A percentile compares a stretch with the other conserved stretches of the same genome.
Conservation (phyloP, 2,888 invertebrate species). For the Empis livida region DNA sequence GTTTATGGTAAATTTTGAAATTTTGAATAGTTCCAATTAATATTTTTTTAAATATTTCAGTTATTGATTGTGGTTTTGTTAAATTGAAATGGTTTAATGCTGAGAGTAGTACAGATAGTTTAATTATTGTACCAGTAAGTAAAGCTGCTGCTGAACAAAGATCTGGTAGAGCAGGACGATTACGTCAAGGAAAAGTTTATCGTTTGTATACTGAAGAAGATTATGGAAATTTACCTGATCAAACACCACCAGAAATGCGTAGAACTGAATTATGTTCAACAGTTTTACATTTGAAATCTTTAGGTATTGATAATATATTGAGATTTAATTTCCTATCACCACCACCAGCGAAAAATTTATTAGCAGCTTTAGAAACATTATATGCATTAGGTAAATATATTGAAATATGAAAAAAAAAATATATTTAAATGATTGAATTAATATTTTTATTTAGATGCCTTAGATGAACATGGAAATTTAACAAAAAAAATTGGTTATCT, state of each 20-base stretch:
- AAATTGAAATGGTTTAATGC: slow-evolving; percentile 85
- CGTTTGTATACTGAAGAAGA: slow-evolving; percentile 70
- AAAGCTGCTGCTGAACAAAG: slow-evolving; percentile 83
- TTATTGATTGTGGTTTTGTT: slow-evolving; percentile 92
- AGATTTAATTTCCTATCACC: slow-evolving; percentile 86
- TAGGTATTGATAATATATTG: slow-evolving; percentile 86
- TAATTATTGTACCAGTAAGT: slow-evolving; percentile 73
- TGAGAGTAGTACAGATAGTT: slow-evolving; percentile 65
- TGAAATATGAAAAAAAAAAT: neutral
- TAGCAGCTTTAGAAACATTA: slow-evolving; percentile 73
- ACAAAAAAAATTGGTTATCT: slow-evolving; percentile 64
- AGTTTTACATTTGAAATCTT: slow-evolving; percentile 79
- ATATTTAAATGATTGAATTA: neutral
- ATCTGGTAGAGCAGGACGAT: slow-evolving; percentile 84
- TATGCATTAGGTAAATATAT: slow-evolving; percentile 53
- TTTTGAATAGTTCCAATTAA: neutral
- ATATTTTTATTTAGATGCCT: slow-evolving; percentile 37
- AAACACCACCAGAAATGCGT: slow-evolving; percentile 86
- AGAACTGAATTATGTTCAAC: slow-evolving; percentile 74
- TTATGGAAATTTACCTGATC: slow-evolving; percentile 51
- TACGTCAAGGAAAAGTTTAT: slow-evolving; percentile 72
- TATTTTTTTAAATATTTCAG: slow-evolving; percentile 37
- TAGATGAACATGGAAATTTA: slow-evolving; percentile 64
- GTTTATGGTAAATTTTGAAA: slow-evolving; percentile 57
- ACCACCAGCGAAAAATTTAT: slow-evolving; percentile 78